Evolutionary conservation across 2,113 vertebrate genomes (phyloP).

Genomic region (Miniopterus natalensis): DNA sequence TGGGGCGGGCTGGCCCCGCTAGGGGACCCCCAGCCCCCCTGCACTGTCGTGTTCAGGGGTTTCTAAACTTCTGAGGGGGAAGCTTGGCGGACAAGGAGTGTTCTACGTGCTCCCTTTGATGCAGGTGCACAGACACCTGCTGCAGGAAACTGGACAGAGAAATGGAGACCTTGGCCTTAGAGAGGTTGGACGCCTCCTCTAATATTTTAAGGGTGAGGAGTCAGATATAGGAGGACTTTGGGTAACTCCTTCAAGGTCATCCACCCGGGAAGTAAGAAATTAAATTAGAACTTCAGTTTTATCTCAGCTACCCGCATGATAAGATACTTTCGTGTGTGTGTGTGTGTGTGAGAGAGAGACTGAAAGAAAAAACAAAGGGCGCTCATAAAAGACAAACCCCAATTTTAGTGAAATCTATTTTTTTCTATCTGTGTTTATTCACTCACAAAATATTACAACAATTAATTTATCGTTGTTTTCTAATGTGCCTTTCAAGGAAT

Average conservation of each 20-base stretch:
- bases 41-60: neutral
- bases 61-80: neutral
- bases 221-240: neutral
- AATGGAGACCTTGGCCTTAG: neutral
- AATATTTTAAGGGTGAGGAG: neutral
- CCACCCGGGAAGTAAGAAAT: neutral
- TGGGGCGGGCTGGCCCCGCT: too few species aligned
- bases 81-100: neutral
- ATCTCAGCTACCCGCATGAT: too few species aligned
- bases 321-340: neutral
- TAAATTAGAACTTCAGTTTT: neutral
- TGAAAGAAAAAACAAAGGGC: neutral
- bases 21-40: too few species aligned
- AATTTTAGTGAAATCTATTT: neutral
- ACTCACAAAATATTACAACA: too few species aligned
- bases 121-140: neutral
- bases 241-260: too few species aligned
- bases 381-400: neutral
- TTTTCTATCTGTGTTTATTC: neutral
- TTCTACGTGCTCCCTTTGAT: neutral
- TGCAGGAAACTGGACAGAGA: neutral
- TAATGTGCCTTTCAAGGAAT: neutral
- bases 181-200: neutral
- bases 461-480: neutral
- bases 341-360: neutral